Evolutionary conservation across 2,888 invertebrate genomes (phyloP).

Genomic region (Notodromas monacha): DNA sequence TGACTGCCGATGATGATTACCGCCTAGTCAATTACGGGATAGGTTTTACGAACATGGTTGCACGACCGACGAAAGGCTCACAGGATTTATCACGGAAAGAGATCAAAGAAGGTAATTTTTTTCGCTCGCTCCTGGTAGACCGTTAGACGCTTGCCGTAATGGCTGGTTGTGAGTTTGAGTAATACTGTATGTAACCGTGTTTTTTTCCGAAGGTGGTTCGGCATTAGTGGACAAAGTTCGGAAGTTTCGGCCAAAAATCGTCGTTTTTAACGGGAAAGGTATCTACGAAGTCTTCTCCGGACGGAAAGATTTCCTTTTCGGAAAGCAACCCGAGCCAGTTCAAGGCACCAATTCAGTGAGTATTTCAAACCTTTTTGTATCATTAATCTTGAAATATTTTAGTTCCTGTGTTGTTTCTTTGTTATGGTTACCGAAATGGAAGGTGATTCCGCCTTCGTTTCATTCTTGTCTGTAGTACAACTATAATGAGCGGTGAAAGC

Average conservation of each 20-base stretch:
- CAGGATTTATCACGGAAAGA: slow-evolving; percentile 74
- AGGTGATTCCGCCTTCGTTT: too few species aligned
- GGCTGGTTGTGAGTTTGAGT: background rate
- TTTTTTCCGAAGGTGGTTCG: slow-evolving; percentile 28
- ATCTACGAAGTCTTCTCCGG: slow-evolving; percentile 92
- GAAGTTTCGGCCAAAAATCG: slow-evolving; percentile 75
- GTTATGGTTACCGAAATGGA: too few species aligned
- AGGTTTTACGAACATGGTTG: slow-evolving; percentile 92
- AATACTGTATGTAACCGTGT: slow-evolving; percentile 7
- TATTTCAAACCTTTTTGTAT: too few species aligned
- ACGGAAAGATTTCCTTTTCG: slow-evolving; percentile 84
- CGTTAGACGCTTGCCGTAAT: slow-evolving; percentile 8
- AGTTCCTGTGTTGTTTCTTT: too few species aligned
- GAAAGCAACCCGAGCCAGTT: slow-evolving; percentile 67
- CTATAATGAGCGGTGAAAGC: too few species aligned
- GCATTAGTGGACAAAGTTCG: slow-evolving; percentile 58
- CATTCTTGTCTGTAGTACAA: too few species aligned
- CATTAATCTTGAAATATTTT: too few species aligned
- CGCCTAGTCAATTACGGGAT: slow-evolving; percentile 72
- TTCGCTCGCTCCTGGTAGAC: too few species aligned
- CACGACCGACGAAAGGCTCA: slow-evolving; percentile 74
- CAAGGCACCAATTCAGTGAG: slow-evolving; percentile 77
- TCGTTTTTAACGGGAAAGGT: slow-evolving; percentile 91
- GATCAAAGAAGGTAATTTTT: slow-evolving; percentile 47
- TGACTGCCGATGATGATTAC: slow-evolving; percentile 84